Conservation (phyloP, 2,888 invertebrate genomes). For the Synanthedon tipuliformis region DNA sequence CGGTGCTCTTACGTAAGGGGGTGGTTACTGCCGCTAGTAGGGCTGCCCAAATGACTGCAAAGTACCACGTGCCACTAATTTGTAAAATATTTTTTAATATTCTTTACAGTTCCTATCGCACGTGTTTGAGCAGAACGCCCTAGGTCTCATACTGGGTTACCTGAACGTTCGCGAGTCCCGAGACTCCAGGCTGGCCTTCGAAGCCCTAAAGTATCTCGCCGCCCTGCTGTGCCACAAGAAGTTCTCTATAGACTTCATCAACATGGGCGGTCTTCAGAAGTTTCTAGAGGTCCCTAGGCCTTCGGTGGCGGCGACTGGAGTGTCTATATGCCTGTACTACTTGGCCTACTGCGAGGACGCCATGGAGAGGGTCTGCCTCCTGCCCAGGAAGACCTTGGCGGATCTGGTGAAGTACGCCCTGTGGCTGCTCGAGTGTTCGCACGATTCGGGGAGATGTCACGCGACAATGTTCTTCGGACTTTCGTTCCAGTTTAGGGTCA, state of each 20-base stretch:
- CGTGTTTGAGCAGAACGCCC: constrained; percentile 92
- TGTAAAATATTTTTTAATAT: too few species aligned
- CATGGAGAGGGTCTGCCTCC: constrained; percentile 93
- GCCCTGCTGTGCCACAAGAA: constrained; percentile 97
- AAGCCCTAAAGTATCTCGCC: constrained; percentile 94
- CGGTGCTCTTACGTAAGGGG: too few species aligned
- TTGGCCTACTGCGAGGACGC: constrained; percentile 97
- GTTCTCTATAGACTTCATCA: constrained; percentile 95
- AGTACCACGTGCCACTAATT: too few species aligned
- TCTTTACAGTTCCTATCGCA: constrained; percentile 81
- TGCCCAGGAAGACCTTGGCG: constrained; percentile 81
- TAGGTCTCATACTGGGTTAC: constrained; percentile 90
- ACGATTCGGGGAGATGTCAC: constrained; percentile 97
- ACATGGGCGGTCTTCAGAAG: constrained; percentile 85
- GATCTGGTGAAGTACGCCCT: constrained; percentile 90
- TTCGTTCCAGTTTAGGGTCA: constrained; percentile 92
- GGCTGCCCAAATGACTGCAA: too few species aligned
- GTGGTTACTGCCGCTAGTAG: too few species aligned
- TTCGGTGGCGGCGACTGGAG: constrained; percentile 95
- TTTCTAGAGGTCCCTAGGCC: constrained; percentile 92
- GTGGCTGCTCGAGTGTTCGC: constrained; percentile 96
- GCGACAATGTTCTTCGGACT: constrained; percentile 98
- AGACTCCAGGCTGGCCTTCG: constrained; percentile 94
- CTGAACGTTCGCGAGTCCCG: constrained; percentile 88
- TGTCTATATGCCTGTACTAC: constrained; percentile 96